Base-by-base conservation (phyloP, 2,113 vertebrate genomes). In the Larimichthys crocea region DNA sequence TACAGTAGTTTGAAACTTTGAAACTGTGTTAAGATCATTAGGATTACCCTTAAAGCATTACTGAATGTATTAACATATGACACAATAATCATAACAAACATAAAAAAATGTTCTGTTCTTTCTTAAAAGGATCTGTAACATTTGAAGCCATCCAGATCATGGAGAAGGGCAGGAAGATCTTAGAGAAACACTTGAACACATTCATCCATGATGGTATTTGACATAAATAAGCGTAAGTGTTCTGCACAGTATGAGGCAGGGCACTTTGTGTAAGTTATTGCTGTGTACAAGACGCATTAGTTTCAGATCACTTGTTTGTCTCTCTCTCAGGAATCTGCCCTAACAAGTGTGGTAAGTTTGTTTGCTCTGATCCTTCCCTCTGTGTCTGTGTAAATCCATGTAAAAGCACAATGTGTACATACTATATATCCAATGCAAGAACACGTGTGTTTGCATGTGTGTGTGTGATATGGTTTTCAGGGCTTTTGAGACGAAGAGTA, bases 301-400 rank as follows among this genome's bases (percentile, higher is more conserved):
- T 81, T 84, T 52, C 60, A 59, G 40, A 49, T 80, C 40, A 62
- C 70, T 53, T 80, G 9, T 80, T 65, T 55, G 52, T 76, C 79
- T 76, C 74, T 70, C 83, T 42, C 68, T 65, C 77, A 95, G 95
- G 90, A 80, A 72, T 95, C 66, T 96, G 95, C 82, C 94, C 94
- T 29, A 95, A 95, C 89, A 91, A 82, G 52, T 96, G 94, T 46
- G 94, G 94, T 95, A 88, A 92, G 93, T 87, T 63, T 69, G 9
- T 46, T 50, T 14, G 56, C 53, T 49, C n/a, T 63, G 42, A 64
- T 71, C 29, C 42, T n/a, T 62, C 10, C 48, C 15, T 60, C 35
- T 52, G 9, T 52, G 24, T 63, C 2, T 19, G 15, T 87, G 40
- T 67, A 75, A 73, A 81, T 57, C 69, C 57, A 29, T 26, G 10